Conservation (phyloP, 2,888 invertebrate species). For the Eilema sororculum region DNA sequence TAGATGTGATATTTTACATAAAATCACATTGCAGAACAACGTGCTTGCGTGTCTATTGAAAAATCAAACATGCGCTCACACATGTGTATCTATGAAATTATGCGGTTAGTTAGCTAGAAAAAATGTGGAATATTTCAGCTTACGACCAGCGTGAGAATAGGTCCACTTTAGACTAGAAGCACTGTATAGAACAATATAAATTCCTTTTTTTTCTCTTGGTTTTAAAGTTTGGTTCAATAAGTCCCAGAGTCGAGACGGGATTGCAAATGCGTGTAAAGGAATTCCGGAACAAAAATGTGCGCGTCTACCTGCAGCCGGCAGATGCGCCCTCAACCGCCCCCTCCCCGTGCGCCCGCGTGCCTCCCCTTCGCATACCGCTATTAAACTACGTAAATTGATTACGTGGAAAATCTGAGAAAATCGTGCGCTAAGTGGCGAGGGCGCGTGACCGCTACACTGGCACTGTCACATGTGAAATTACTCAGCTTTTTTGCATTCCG, state of each 20-base stretch:
- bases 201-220: conserved; percentile 44
- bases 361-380: conserved; percentile 63
- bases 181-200: conserved; percentile 35
- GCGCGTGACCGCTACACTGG: conserved; percentile 66
- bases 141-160: conserved; percentile 49
- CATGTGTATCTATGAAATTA: conserved; percentile 61
- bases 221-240: conserved; percentile 51
- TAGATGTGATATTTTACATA: conserved; percentile 48
- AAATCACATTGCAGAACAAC: conserved; percentile 54
- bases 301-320: conserved; percentile 77
- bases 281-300: conserved; percentile 83
- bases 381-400: conserved; percentile 80
- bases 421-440: conserved; percentile 69
- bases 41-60: conserved; percentile 57
- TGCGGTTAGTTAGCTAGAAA: conserved; percentile 65
- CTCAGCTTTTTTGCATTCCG: conserved; percentile 74
- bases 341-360: conserved; percentile 43
- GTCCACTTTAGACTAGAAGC: conserved; percentile 28
- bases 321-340: conserved; percentile 57
- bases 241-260: conserved; percentile 66
- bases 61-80: conserved; percentile 58
- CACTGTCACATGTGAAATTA: conserved; percentile 69
- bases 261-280: conserved; percentile 83
- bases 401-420: conserved; percentile 84
- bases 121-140: conserved; percentile 59